Base-by-base conservation (phyloP, 2,888 invertebrate species). In the Eristalis arbustorum region DNA sequence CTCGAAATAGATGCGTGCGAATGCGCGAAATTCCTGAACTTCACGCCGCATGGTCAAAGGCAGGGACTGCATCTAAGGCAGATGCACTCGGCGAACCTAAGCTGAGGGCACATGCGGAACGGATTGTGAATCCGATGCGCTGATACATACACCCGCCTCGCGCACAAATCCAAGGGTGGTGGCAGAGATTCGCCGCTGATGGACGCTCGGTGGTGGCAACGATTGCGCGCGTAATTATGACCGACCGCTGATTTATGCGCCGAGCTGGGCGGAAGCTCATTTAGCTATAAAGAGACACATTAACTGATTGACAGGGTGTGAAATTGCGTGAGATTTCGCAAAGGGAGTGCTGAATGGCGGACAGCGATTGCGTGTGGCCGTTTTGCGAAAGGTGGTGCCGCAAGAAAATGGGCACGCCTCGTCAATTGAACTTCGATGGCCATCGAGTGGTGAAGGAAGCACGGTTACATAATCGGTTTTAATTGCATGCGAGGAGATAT, bases 231-330 rank as follows among this genome's bases (percentile, higher is more conserved):
- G 31, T 64, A 59, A 72, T 82, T 75, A 75, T 80, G 80, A 81
- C 69, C 75, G 67, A 77, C 56, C 40, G 68, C 10, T 63, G 42
- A 78, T 64, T 40, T 42, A 71, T 49, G 40, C 42, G 11, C 49
- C 10, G 28, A 72, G 59, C n/a, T 34, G 13, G 67, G 59, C 79
- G 62, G 61, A 84, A 66, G 40, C 23, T 34, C 66, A 37, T 28
- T 78, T 64, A 67, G 68, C 63, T 22, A 62, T 63, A 74, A 62
- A 75, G 61, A 57, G 71, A 42, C 67, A 67, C 67, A 80, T 75
- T 42, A 62, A 75, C 74, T 84, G 79, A 84, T 84, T 62, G 63
- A 40, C 61, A 62, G 66, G 84, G 84, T 80, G 80, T 75, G 84
- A 80, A 75, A 57, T 84, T 62, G 84, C 84, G 84, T 84, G 84